Conservation (phyloP, 2,888 invertebrate genomes). For the Drosophila tanythrix region DNA sequence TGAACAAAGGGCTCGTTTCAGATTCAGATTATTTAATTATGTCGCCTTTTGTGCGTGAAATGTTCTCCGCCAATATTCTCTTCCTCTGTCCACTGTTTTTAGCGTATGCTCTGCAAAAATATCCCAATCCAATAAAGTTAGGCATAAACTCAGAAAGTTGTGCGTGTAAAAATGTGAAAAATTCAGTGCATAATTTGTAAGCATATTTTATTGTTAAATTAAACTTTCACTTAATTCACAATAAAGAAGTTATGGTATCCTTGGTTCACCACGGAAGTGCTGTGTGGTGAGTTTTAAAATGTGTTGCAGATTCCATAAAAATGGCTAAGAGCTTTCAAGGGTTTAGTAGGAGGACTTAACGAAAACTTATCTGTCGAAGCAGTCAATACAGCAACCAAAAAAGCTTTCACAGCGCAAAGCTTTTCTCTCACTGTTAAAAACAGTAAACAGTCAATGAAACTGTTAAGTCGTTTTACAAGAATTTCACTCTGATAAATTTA, state of each 20-base stretch:
- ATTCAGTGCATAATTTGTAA: background rate
- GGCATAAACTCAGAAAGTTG: fast-evolving
- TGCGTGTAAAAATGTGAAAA: no score
- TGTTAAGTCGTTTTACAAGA: background rate
- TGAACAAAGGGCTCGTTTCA: background rate
- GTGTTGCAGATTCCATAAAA: background rate
- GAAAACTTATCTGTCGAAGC: background rate
- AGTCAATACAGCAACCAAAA: constrained; percentile 21
- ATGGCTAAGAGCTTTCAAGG: background rate
- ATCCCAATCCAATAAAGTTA: background rate
- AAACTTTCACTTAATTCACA: background rate
- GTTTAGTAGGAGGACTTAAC: background rate
- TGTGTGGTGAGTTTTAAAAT: background rate
- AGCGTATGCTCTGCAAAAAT: background rate
- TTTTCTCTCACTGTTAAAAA: background rate
- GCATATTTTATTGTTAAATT: background rate
- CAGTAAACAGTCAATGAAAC: background rate
- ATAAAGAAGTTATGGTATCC: background rate
- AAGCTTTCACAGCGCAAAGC: background rate
- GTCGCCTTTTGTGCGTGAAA: background rate
- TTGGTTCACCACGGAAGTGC: background rate
- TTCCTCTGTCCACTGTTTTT: background rate
- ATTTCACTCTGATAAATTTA: background rate
- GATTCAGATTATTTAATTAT: background rate
- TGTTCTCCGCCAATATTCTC: background rate